These are phyloP conservation scores for Galleria mellonella DNA, from an alignment of 1,140 invertebrate species.

Conservation along the genomic window DNA sequence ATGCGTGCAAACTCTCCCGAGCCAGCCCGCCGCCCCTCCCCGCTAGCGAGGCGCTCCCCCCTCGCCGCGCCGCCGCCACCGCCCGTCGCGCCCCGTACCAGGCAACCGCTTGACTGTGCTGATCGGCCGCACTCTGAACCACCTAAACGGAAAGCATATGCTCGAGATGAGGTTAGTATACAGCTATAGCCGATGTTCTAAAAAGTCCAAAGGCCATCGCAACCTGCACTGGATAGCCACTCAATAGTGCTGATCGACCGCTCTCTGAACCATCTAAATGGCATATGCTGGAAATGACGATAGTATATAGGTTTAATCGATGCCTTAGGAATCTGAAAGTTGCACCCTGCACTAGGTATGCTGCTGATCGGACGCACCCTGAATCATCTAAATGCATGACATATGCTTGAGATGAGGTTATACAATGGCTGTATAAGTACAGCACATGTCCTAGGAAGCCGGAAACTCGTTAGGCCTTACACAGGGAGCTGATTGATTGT, in stretches of 20 bases:
- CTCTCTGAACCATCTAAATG: slow-evolving; percentile 64
- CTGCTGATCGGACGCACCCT: slow-evolving; percentile 49
- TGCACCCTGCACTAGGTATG: background rate
- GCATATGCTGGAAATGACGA: slow-evolving; percentile 62
- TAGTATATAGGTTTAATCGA: background rate
- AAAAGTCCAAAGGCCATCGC: background rate
- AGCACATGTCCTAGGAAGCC: no score
- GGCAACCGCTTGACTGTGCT: slow-evolving; percentile 15
- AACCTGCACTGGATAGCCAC: slow-evolving; percentile 1
- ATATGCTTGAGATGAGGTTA: no score
- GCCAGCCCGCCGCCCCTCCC: slow-evolving; percentile 43
- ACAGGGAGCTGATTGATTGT: no score
- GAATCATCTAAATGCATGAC: no score
- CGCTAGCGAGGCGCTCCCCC: slow-evolving; percentile 12
- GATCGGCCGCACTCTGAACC: slow-evolving; percentile 63
- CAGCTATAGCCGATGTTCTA: background rate
- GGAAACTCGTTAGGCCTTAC: no score
- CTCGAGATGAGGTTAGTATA: slow-evolving; percentile 47
- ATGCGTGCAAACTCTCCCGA: slow-evolving; percentile 63
- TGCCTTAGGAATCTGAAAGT: background rate
- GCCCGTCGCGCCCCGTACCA: background rate
- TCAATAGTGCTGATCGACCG: slow-evolving; percentile 36
- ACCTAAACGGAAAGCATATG: slow-evolving; percentile 61
- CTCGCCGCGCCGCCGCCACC: slow-evolving; percentile 9
- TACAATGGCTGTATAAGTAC: no score